Conservation (phyloP, 37 sponge, comb jelly and placozoan species). For the Hexactinellida sp. region DNA sequence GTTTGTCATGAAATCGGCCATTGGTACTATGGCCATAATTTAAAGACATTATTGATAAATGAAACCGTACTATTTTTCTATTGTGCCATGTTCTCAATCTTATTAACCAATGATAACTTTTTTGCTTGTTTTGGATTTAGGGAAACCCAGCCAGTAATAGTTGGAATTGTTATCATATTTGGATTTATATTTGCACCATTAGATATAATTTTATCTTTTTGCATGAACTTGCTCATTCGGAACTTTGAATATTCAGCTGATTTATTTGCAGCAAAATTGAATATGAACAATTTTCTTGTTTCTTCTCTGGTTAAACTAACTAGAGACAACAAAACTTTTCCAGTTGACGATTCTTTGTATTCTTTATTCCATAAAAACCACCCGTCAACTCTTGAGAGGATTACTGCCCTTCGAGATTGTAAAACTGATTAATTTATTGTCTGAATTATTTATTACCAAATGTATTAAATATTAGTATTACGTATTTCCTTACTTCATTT, state of each 20-base stretch:
- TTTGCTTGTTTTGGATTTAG: slow-evolving; percentile 80
- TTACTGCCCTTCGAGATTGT: not conserved
- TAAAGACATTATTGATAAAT: slow-evolving; percentile 28
- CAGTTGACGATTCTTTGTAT: slow-evolving; percentile 75
- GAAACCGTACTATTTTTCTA: not conserved
- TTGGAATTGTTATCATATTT: slow-evolving; percentile 69
- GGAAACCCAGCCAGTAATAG: slow-evolving; percentile 59
- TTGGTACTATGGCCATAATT: slow-evolving; percentile 69
- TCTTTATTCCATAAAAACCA: slow-evolving; percentile 84
- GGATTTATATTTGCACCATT: slow-evolving; percentile 40
- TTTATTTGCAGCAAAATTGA: slow-evolving; percentile 55
- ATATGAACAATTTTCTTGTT: slow-evolving; percentile 23
- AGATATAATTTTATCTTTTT: slow-evolving; percentile 36
- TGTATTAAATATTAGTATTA: too few relatives aligned
- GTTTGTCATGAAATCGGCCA: slow-evolving; percentile 94
- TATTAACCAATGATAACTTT: slow-evolving; percentile 20
- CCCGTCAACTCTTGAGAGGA: not conserved
- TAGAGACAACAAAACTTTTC: slow-evolving; percentile 75
- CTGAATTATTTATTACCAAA: not conserved
- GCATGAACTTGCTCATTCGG: slow-evolving; percentile 48
- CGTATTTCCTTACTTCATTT: too few relatives aligned
- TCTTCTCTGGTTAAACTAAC: slow-evolving; percentile 61
- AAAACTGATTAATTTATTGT: not conserved
- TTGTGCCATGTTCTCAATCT: not conserved
- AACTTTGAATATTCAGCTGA: slow-evolving; percentile 93